A percentile compares a stretch with the other conserved stretches of the same genome.
Conservation (phyloP, 2,888 invertebrate genomes). For the Steinernema hermaphroditum region DNA sequence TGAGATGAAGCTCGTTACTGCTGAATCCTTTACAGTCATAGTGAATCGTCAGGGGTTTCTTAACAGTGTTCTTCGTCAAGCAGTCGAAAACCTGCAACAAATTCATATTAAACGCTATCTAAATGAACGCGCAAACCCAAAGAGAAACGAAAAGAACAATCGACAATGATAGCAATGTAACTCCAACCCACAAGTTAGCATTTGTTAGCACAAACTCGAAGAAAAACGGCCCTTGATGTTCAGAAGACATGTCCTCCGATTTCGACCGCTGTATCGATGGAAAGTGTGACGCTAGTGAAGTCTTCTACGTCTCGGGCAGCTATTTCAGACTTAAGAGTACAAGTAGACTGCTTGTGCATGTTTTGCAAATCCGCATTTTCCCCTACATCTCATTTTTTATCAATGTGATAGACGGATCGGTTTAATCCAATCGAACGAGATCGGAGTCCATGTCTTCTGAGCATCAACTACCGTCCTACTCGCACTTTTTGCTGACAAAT, state of each 20-base stretch:
- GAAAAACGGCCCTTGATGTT: neutral
- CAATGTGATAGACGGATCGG: no score
- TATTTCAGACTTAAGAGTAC: no score
- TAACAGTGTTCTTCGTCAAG: neutral
- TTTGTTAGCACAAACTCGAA: neutral
- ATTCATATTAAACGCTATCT: neutral
- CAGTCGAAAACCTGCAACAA: neutral
- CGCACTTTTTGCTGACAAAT: neutral
- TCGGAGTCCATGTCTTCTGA: neutral
- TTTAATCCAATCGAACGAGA: no score
- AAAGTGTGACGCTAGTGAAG: no score
- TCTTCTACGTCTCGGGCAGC: no score
- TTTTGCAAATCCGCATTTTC: no score
- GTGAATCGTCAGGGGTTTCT: neutral
- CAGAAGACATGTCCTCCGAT: neutral
- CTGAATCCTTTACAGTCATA: neutral
- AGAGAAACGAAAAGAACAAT: no score
- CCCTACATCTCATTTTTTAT: no score
- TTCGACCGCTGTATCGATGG: no score
- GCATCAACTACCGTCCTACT: neutral
- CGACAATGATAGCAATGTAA: neutral
- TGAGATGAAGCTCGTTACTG: neutral
- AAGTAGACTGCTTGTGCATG: no score
- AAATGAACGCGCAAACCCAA: neutral
- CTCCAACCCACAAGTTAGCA: neutral